Conservation (phyloP, 2,113 vertebrate genomes). For the Aptenodytes patagonicus region DNA sequence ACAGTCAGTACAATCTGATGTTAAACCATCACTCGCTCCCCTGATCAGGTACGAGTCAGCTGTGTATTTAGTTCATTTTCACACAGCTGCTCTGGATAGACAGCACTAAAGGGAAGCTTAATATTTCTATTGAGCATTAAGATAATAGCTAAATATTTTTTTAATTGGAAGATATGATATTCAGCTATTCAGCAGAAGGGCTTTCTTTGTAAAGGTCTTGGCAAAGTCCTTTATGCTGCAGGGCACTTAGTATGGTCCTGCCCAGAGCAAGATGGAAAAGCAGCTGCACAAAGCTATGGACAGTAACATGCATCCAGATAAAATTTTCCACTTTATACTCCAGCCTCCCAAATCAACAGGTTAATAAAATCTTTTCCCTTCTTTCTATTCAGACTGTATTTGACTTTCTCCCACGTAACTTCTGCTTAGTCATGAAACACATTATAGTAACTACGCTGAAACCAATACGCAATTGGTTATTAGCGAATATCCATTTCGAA, state of each 20-base stretch:
- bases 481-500: not conserved
- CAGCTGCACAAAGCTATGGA: not conserved
- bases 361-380: not conserved
- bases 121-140: not conserved
- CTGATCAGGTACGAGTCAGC: not conserved
- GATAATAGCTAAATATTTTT: not conserved
- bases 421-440: not conserved
- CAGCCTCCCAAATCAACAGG: not conserved
- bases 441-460: not conserved
- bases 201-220: not conserved
- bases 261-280: not conserved
- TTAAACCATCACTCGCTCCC: not conserved
- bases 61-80: not conserved
- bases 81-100: not conserved
- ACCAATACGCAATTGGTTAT: not conserved
- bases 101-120: not conserved
- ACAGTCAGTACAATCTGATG: not conserved
- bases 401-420: not conserved
- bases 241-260: not conserved
- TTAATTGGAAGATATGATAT: not conserved
- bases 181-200: not conserved
- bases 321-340: not conserved
- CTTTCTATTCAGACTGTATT: not conserved
- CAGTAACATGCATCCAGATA: not conserved
- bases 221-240: not conserved